These are phyloP conservation scores for Strigops habroptila DNA, from an alignment of 2,113 vertebrate species.

Conservation along the genomic window DNA sequence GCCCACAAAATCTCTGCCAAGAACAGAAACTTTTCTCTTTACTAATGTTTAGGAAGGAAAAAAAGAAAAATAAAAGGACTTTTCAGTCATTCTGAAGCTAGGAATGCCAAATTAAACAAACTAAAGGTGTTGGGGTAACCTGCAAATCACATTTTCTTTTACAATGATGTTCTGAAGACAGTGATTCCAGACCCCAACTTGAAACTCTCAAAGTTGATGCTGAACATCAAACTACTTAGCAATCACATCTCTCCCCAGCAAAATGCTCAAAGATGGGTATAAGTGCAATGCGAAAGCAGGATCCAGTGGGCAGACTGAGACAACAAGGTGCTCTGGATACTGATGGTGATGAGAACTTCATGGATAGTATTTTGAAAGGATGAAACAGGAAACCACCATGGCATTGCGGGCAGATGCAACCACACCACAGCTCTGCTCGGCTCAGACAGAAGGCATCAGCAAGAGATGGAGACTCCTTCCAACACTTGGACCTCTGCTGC, in stretches of 20 bases:
- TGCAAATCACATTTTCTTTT: neutral
- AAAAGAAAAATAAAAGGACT: neutral
- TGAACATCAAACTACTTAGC: neutral
- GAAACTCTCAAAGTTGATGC: neutral
- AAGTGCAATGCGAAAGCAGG: neutral
- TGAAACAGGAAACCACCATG: neutral
- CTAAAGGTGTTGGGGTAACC: neutral
- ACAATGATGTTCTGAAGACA: neutral
- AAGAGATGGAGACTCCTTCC: neutral
- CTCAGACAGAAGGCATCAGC: neutral
- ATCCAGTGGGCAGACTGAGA: fast-evolving
- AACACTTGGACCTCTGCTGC: neutral
- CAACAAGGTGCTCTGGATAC: neutral
- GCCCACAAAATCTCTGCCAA: neutral
- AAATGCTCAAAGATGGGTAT: fast-evolving
- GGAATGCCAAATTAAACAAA: conserved; percentile 20
- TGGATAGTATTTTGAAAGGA: neutral
- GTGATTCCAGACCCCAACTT: neutral
- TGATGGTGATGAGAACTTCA: neutral
- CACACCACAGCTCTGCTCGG: neutral
- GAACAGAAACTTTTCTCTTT: neutral
- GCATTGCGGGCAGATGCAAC: neutral
- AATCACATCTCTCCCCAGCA: neutral
- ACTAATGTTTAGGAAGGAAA: neutral
- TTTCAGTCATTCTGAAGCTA: neutral